Evolutionary conservation across 2,797 vertebrate genomes (phyloP).

Genomic region (Cirrhinus mrigala): DNA sequence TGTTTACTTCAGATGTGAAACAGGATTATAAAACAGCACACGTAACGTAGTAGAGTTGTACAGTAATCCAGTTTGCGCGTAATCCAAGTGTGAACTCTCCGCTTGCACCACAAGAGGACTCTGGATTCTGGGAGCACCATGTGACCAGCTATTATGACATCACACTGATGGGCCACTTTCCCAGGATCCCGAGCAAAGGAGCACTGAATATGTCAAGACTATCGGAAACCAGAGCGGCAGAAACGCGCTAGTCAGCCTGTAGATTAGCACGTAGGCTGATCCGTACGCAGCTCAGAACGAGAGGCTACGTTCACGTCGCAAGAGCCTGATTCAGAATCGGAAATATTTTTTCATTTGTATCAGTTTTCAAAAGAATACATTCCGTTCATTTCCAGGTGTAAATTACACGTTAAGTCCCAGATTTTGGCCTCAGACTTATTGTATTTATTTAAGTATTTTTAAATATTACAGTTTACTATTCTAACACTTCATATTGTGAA

Average conservation of each 20-base stretch:
- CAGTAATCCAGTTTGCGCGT: conserved; percentile 40
- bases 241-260: conserved; percentile 14
- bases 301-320: conserved; percentile 21
- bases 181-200: conserved; percentile 56
- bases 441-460: not conserved
- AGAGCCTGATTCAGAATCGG: not conserved
- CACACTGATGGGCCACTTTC: conserved; percentile 62
- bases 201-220: conserved; percentile 31
- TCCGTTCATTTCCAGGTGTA: no score
- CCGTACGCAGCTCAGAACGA: conserved; percentile 5
- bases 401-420: not conserved
- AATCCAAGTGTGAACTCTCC: conserved; percentile 36
- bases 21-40: conserved; percentile 47
- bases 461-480: not conserved
- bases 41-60: conserved; percentile 22
- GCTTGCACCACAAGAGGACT: conserved; percentile 53
- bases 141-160: conserved; percentile 60
- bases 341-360: not conserved
- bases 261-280: conserved; percentile 23
- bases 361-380: no score
- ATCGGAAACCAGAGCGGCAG: conserved; percentile 26
- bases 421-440: not conserved
- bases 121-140: conserved; percentile 63
- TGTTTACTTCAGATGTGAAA: conserved; percentile 44
- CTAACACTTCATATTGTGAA: not conserved